Base-by-base conservation (phyloP, 2,113 vertebrate species). In the Gallinago paraguaiae region DNA sequence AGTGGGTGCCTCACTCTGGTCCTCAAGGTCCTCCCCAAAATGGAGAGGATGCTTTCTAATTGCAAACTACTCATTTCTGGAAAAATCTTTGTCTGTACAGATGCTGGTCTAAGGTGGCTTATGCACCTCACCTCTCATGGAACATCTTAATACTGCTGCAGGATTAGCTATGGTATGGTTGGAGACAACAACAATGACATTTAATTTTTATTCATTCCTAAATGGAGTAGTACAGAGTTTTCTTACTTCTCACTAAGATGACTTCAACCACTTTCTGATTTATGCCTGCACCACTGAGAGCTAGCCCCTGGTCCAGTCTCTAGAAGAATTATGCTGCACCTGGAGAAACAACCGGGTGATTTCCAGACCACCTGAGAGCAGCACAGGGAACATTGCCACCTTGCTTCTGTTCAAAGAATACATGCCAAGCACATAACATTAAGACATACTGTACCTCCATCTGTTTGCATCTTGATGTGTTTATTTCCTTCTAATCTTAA, bases 401-500 rank as follows among this genome's bases (percentile, higher is more conserved):
- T 63, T 61, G 9, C n/a, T 90, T 51, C 77, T 57, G 17, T 76
- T 56, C 86, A 67, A 48, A 2, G 4, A 82, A 91, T 11, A 59
- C 79, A 77, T 53, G 51, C 14, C 65, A 92, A 95, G 24, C 41
- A 81, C 18, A 35, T 2, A 65, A 57, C 16, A 9, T 76, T 72
- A 93, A 97, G 93, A 57, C 18, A 92, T 95, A 97, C 87, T 89
- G 28, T 98, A 98, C 98, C 98, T 98, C 86, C 63, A 90, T 78
- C 82, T 95, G 85, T 80, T 69, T 94, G 82, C 84, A 91, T 72
- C 94, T 82, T 35, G 86, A 54, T 50, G 83, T 83, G 54, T 90
- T 90, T 92, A 89, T 81, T 88, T 95, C 97, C 93, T 95, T 96
- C 95, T 98, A 98, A 97, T 97, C 98, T 98, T 96, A 96, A 97